Base-by-base conservation (phyloP, 1,140 invertebrate genomes). In the Zaprionus gabonicus region DNA sequence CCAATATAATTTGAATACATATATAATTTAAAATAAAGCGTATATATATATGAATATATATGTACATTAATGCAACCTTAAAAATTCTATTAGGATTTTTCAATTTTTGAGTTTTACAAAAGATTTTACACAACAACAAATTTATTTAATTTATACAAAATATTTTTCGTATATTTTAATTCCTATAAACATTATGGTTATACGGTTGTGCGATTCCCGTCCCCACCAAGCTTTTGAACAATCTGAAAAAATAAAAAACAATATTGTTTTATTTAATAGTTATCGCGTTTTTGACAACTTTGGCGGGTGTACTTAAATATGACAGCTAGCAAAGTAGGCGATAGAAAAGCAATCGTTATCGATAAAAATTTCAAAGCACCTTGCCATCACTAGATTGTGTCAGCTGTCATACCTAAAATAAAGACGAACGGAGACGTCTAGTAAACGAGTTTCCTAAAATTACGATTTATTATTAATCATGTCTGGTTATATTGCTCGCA, bases 191-290 rank as follows among this genome's bases (percentile, higher is more conserved):
- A 25, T 51, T 20, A 13, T 51, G 12, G 46, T 82, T 91, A 92
- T 76, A 92, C 91, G 23, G 80, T 92, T 81, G 91, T 92, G 72
- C 91, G 91, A 71, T 91, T 92, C 23, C 76, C 78, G 58, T 92
- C 91, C 6, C 91, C 91, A 23, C 91, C 91, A 63, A 92, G 91
- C 76, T 81, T 92, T 90, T 91, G 87, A 38, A 92, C 91, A 68
- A 92, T 85, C 91, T 92, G 69, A 17, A 85, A 80, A 69, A 28
- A 27, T 27, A 55, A 80, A 20, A 65, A 51, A 55, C 5, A 36
- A 23, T 1, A 51, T 51, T 20, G 17, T 49, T 49, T 49, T 23
- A 1, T 23, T 51, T 51, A 25, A 25, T 10, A 13, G 13, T 25
- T 51, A 4, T 66, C 23, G 65, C 27, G 44, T 28, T 56, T 27